Evolutionary conservation across 2,888 invertebrate genomes (phyloP).

Genomic region (Dermolepida albohirtum): DNA sequence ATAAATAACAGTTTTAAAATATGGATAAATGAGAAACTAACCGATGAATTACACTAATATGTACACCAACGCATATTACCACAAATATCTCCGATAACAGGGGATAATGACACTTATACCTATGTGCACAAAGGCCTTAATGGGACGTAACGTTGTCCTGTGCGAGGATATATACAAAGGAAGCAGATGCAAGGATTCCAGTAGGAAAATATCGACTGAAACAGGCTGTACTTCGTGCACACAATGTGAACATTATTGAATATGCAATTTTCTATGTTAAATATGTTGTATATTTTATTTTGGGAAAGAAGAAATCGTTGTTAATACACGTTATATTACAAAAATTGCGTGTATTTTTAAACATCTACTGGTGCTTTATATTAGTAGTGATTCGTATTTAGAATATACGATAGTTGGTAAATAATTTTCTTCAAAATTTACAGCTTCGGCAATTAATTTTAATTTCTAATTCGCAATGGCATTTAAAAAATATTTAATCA

Average conservation of each 20-base stretch:
- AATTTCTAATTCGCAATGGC: too few relatives aligned
- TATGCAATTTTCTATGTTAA: conserved; percentile 40
- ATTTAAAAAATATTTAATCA: too few relatives aligned
- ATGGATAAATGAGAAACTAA: conserved; percentile 45
- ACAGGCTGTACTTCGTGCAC: conserved; percentile 47
- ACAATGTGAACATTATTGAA: conserved; percentile 40
- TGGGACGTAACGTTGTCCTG: conserved; percentile 47
- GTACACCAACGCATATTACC: conserved; percentile 49
- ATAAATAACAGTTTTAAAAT: conserved; percentile 29
- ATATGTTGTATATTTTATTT: conserved; percentile 29
- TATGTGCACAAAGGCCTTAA: conserved; percentile 35
- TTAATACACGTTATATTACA: too few relatives aligned
- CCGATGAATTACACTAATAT: conserved; percentile 47
- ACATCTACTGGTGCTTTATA: too few relatives aligned
- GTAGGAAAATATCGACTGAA: conserved; percentile 53
- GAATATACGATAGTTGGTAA: too few relatives aligned
- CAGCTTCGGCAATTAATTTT: too few relatives aligned
- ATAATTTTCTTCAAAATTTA: too few relatives aligned
- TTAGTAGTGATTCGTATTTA: too few relatives aligned
- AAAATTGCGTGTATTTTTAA: too few relatives aligned
- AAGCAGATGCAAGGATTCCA: conserved; percentile 58
- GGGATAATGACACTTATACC: conserved; percentile 44
- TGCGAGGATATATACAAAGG: conserved; percentile 51
- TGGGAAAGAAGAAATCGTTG: not conserved
- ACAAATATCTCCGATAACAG: conserved; percentile 42